Base-by-base conservation (phyloP, 2,113 vertebrate genomes). In the Syrrhaptes paradoxus region DNA sequence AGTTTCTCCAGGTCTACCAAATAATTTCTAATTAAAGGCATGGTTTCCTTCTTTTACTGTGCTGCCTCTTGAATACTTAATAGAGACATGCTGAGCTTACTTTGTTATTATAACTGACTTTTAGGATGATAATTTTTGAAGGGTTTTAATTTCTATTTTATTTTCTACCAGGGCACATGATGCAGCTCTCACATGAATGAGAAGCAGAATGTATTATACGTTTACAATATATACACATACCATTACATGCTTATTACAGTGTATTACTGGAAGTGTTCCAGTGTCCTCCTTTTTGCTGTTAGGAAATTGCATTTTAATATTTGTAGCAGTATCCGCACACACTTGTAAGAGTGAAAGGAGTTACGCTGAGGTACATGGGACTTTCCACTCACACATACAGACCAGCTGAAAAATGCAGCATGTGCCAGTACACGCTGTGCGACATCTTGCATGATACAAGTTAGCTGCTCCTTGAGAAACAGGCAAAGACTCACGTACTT, bases 361-460 rank as follows among this genome's bases (percentile, higher is more conserved):
- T 28, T 61, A 70, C 45, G 55, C 13, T 18, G n/a, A 57, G 31
- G 34, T 57, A 75, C 34, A 3, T 2, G 5, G 54, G 54, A 87
- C 61, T 24, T 72, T 29, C 29, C 73, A 36, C 52, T 52, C 43
- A 17, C 13, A 18, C 17, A 45, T 19, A 43, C 3, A 17, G 22
- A 70, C 21, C 59, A 46, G 14, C 25, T 77, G 36, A n/a, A 67
- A 67, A 70, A 38, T 0, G 5, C 12, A 46, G 45, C 45, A 17
- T 0, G 5, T 41, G 57, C 11, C 12, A 7, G 20, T 9, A 11
- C 15, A 16, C 16, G 55, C 43, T 15, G 8, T n/a, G 34, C 6
- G 2, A 38, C 25, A 43, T 19, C 61, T 65, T 71, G 25, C 55
- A 17, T 0, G 31, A 48, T 28, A 18, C 7, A 31, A 59, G 31